Evolutionary conservation across 30 jellyfish, hydroid and myxozoan genomes (phyloP).

Genomic region (Hydractinia symbiolongicarpus): DNA sequence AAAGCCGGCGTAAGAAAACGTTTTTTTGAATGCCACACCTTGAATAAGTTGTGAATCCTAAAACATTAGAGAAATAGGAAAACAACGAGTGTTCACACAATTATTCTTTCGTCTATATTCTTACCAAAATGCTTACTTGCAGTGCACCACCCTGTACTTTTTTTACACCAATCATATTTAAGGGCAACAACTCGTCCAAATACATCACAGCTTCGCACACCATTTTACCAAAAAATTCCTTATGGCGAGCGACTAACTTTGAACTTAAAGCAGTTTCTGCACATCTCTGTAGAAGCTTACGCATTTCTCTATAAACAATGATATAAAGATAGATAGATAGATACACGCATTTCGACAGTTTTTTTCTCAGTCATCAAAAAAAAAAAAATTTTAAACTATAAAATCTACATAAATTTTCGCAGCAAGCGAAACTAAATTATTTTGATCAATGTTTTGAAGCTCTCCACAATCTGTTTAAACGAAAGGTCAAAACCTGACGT

Average conservation of each 20-base stretch:
- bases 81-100: background rate
- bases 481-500: no score
- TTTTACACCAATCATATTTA: conserved; percentile 95
- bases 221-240: conserved; percentile 83
- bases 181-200: conserved; percentile 87
- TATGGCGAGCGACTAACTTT: conserved; percentile 85
- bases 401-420: background rate
- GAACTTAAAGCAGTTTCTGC: conserved; percentile 98
- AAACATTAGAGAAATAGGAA: background rate
- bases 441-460: no score
- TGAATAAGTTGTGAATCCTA: conserved; percentile 84
- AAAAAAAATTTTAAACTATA: background rate
- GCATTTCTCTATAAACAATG: conserved; percentile 71
- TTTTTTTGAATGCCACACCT: conserved; percentile 98
- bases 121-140: conserved; percentile 41
- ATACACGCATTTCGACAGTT: no score
- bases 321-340: no score
- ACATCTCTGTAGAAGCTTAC: conserved; percentile 76
- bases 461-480: no score
- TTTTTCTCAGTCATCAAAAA: no score
- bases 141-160: conserved; percentile 96
- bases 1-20: conserved; percentile 98
- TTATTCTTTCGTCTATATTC: background rate
- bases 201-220: conserved; percentile 94
- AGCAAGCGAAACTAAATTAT: background rate